Evolutionary conservation across 2,888 invertebrate species (phyloP).

Genomic region (Eumacrocentrus americanus): DNA sequence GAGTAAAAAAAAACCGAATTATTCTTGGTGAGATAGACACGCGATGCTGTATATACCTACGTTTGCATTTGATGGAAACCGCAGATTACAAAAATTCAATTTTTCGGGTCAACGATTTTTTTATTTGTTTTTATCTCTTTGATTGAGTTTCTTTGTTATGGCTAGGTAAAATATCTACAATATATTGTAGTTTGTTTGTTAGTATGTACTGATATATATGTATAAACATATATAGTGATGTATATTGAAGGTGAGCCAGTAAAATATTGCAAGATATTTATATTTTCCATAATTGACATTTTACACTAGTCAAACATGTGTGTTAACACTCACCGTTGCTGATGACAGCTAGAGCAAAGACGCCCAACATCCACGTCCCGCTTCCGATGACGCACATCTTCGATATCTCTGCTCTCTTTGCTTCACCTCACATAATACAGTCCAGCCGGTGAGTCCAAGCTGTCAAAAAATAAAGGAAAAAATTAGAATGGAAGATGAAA

Average conservation of each 20-base stretch:
- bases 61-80: not conserved
- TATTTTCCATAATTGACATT: too few species aligned
- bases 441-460: slow-evolving; percentile 31
- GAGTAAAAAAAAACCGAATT: not conserved
- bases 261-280: slow-evolving; percentile 9
- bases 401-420: slow-evolving; percentile 31
- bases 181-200: not conserved
- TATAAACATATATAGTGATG: too few species aligned
- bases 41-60: not conserved
- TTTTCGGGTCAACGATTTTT: slow-evolving; percentile 2
- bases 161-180: not conserved
- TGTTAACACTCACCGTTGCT: slow-evolving; percentile 51
- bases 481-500: slow-evolving; percentile 10
- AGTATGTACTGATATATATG: not conserved
- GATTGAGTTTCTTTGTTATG: not conserved
- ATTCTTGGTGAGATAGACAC: not conserved
- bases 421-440: slow-evolving; percentile 51
- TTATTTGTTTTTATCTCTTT: not conserved
- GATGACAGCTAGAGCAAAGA: slow-evolving; percentile 51
- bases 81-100: slow-evolving; percentile 9
- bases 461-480: slow-evolving; percentile 29
- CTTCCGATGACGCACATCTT: slow-evolving; percentile 53
- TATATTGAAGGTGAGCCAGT: too few species aligned
- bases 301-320: too few species aligned
- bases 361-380: slow-evolving; percentile 51